phyloP scores from a whole-genome alignment of 2,888 invertebrate genomes.

The Orthosia gothica region DNA sequence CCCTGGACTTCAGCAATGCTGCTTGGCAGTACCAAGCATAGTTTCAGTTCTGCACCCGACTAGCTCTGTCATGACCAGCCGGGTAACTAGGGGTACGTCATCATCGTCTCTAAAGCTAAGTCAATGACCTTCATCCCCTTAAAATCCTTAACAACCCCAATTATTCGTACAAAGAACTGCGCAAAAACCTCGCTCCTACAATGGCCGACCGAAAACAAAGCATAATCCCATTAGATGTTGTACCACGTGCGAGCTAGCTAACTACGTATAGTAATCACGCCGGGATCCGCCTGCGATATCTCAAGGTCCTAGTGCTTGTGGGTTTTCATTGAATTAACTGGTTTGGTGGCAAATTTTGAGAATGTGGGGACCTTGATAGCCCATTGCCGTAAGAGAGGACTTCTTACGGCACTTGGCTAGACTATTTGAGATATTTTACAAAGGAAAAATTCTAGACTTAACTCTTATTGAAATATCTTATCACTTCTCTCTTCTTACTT shows the following conservation, averaged over 20 bases:
- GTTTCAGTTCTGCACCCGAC: too few species aligned
- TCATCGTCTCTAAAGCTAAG: background rate
- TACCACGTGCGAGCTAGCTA: constrained; percentile 44
- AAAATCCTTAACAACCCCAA: constrained; percentile 10
- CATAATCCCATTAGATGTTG: constrained; percentile 60
- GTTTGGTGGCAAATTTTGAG: constrained; percentile 21
- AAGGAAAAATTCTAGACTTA: background rate
- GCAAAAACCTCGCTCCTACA: constrained; percentile 8
- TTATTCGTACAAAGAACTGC: constrained; percentile 30
- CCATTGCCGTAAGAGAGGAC: background rate
- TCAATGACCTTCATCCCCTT: background rate
- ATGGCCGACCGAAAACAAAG: constrained; percentile 49
- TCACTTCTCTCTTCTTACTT: too few species aligned
- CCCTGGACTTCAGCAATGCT: too few species aligned
- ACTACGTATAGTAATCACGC: constrained; percentile 52
- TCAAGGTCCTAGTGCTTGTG: constrained; percentile 66
- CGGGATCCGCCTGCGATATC: constrained; percentile 29
- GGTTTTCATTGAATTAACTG: constrained; percentile 67
- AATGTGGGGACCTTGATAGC: background rate
- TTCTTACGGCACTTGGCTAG: too few species aligned
- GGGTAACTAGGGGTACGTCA: too few species aligned
- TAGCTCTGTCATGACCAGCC: too few species aligned
- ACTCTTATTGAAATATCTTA: too few species aligned
- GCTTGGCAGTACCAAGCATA: too few species aligned
- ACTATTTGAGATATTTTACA: too few species aligned